Conservation (phyloP, 2,888 invertebrate species). For the Cotesia congregata region DNA sequence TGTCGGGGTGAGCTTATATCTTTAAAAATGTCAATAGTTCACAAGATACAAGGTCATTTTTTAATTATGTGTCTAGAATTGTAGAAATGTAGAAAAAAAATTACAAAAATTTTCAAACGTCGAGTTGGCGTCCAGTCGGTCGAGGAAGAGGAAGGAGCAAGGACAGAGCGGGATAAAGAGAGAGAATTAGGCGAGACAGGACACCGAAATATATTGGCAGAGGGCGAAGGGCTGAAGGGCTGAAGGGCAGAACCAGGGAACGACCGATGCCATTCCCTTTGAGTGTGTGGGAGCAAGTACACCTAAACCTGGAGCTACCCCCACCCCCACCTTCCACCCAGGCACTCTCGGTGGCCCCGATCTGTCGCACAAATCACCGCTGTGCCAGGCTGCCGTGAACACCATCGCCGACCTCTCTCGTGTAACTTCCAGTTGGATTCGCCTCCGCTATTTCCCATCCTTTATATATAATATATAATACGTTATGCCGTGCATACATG, state of each 20-base stretch:
- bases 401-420: conserved; percentile 42
- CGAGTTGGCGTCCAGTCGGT: conserved; percentile 55
- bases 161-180: conserved; percentile 54
- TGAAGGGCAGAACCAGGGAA: conserved; percentile 1
- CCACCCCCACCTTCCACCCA: conserved; percentile 12
- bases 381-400: conserved; percentile 49
- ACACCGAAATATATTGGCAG: conserved; percentile 21
- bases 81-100: no score
- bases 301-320: neutral
- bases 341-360: conserved; percentile 59
- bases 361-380: conserved; percentile 66
- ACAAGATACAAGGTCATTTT: no score
- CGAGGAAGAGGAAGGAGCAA: conserved; percentile 59
- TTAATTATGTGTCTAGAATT: no score
- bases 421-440: conserved; percentile 29
- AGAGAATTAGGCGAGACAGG: neutral
- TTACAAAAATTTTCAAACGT: no score
- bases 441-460: conserved; percentile 18
- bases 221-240: conserved; percentile 6
- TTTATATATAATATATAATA: conserved; percentile 21
- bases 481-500: conserved; percentile 1
- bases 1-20: no score
- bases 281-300: conserved; percentile 8
- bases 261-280: conserved; percentile 11
- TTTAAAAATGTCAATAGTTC: no score